Evolutionary conservation across 2,888 invertebrate species (phyloP), one percentile per base, ranked within the genome.

Genomic region (Iphiclides podalirius): DNA sequence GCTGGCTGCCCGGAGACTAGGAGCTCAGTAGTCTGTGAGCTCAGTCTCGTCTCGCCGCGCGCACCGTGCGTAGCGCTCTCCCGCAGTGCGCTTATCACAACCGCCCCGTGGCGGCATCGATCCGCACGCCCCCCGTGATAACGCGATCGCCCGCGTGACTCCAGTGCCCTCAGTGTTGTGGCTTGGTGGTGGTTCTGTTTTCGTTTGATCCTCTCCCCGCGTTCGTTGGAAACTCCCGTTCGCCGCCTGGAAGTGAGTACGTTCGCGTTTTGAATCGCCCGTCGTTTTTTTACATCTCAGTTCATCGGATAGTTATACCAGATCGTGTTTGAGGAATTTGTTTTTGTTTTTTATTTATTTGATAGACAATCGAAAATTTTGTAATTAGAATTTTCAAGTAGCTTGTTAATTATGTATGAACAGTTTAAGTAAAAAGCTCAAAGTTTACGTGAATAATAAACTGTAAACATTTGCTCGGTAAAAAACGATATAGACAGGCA

Each of bases 41-140:
- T 20, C 20, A 6, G 20, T 31, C 28, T 82, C 80, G 83, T 83
- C 73, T 80, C 72, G 78, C 68, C 73, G 82, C 80, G 85, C 82
- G 68, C 84, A 70, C 71, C 74, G 75, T 58, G 60, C 63, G 61
- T 61, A 67, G 55, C 67, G 69, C 72, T 70, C 67, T 49, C 35
- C 57, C 60, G 62, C 61, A 48, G 59, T 66, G 61, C 72, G 73
- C 75, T 75, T 79, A 82, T 78, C 83, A 79, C 72, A 79, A 73
- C 75, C 73, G 63, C 72, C 74, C 72, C 75, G 76, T 76, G 71
- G 70, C 70, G 71, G 73, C 71, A 87, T 87, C 87, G 87, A 87
- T 87, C 81, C 76, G 78, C 72, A 73, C 72, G 72, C 68, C 26
- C 36, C 66, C 60, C 59, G 66, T 78, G 76, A 78, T 77, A 78